A percentile compares a stretch with the other conserved stretches of the same genome.
Evolutionary conservation across 2,113 vertebrate species (phyloP).

Genomic region (Corythornis cristatus): DNA sequence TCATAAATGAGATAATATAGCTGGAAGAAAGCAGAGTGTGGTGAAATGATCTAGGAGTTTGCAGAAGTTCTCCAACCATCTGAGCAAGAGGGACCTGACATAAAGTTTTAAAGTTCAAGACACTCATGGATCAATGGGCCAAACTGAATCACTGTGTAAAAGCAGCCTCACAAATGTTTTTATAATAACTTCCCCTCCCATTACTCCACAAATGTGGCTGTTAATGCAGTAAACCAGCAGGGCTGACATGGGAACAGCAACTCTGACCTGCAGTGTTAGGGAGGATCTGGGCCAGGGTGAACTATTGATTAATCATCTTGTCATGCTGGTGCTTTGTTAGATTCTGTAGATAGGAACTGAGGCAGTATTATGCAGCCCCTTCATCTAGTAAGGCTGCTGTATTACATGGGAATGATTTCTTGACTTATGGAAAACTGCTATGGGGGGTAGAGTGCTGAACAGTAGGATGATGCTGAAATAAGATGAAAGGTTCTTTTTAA

Average conservation of each 20-base stretch:
- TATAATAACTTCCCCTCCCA: conserved; percentile 49
- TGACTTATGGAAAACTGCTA: not conserved
- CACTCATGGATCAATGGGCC: conserved; percentile 40
- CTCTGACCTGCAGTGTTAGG: not conserved
- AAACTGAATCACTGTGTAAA: conserved; percentile 51
- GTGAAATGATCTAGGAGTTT: conserved; percentile 26
- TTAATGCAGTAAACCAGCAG: not conserved
- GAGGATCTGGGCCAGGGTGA: conserved; percentile 27
- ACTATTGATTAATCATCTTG: conserved; percentile 53
- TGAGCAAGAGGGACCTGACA: conserved; percentile 62
- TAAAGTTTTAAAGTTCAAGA: conserved; percentile 64
- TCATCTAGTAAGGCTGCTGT: not conserved
- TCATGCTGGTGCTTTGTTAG: not conserved
- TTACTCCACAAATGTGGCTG: conserved; percentile 24
- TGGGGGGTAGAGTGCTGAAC: not conserved
- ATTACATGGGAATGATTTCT: conserved; percentile 35
- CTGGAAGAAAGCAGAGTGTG: conserved; percentile 30
- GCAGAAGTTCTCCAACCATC: not conserved
- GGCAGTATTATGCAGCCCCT: not conserved
- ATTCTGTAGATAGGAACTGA: not conserved
- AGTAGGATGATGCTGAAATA: conserved; percentile 13
- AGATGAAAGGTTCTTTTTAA: not conserved
- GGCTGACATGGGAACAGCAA: not conserved
- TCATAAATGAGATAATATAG: conserved; percentile 9
- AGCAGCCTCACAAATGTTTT: conserved; percentile 33